phyloP scores from a whole-genome alignment of 2,113 vertebrate genomes.

The Solenodon paradoxus region DNA sequence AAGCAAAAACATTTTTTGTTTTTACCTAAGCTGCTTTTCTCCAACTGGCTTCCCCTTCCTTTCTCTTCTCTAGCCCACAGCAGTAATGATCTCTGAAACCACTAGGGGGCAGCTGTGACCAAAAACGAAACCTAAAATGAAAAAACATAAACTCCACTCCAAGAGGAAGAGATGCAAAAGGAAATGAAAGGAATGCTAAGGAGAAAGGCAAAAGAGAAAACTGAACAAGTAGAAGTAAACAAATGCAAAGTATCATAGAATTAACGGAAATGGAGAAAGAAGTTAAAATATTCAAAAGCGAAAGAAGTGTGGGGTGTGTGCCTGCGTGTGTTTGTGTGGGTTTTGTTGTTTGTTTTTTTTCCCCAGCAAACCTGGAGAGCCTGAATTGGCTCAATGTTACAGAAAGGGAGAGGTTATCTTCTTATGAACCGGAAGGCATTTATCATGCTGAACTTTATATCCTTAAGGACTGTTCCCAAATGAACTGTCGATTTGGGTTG shows the following conservation, averaged over 20 bases:
- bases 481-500: neutral
- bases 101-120: conserved; percentile 77
- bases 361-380: conserved; percentile 58
- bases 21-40: neutral
- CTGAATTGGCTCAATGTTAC: conserved; percentile 50
- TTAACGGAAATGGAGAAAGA: neutral
- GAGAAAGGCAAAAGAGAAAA: neutral
- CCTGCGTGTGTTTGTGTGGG: neutral
- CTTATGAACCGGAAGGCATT: neutral
- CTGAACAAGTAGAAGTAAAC: conserved; percentile 26
- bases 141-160: neutral
- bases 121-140: conserved; percentile 62
- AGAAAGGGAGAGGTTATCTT: neutral
- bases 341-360: neutral
- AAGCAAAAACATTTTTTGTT: neutral
- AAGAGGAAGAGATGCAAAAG: neutral
- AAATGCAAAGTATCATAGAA: neutral
- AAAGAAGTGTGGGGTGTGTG: neutral
- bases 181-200: neutral
- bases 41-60: neutral
- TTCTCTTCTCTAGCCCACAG: neutral
- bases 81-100: conserved; percentile 46
- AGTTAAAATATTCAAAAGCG: neutral
- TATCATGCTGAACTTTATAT: accelerated
- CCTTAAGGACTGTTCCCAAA: neutral